Evolutionary conservation across 1,140 invertebrate species (phyloP), one percentile per base, ranked within the genome.

Genomic region (Drosophila mayri): DNA sequence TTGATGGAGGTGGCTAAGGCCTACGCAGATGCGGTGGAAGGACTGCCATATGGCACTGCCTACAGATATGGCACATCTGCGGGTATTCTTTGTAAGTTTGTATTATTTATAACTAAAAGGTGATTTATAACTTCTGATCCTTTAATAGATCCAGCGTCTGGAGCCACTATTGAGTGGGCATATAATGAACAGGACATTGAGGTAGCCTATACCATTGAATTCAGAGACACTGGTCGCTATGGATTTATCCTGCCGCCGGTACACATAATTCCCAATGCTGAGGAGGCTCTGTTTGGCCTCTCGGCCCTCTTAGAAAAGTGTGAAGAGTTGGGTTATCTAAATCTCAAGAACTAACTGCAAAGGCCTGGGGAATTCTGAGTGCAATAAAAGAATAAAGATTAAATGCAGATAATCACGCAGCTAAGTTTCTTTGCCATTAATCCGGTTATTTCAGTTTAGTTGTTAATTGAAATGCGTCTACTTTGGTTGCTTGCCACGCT

Each of bases 171-270:
- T 47, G 96, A 97, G 78, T 97, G 95, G 95, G 95, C 95, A 2
- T 95, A 95, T 78, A 94, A 93, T 40, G 93, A 81, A 20, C 93
- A 94, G n/a, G 93, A 93, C 58, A 93, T 95, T 11, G 94, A 94
- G 41, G 94, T 96, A 32, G 92, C 94, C 0, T 97, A 94, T 76
- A 94, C 95, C 2, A 93, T 93, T 60, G 93, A 94, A 72, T 83
- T 92, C 35, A 90, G 96, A 3, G 96, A 99, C 90, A 96, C 95
- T 18, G 98, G 98, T 11, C 94, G 94, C 54, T 96, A 97, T 86
- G 98, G 98, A 0, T 99, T 99, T 90, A 91, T 98, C 1, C 93
- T 99, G 38, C 98, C 98, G 0, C 96, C 97, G 4, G 93, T 93
- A 10, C 95, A 96, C 77, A 99, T 99, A 68, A 93, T 95, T 46